phyloP scores from a whole-genome alignment of 2,888 invertebrate species.

The Salpingus planirostris region DNA sequence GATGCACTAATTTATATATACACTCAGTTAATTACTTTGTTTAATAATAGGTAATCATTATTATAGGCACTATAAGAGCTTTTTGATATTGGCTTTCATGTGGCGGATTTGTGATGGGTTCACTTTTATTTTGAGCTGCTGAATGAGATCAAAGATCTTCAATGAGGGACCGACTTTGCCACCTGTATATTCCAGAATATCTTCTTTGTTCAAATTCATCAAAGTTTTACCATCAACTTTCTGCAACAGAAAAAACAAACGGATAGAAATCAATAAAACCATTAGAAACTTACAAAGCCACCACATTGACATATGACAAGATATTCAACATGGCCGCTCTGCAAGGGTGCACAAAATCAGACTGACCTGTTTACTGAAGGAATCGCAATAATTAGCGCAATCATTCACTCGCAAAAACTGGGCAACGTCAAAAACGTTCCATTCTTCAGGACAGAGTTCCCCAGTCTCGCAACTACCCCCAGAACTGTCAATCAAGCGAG shows the following conservation, averaged over 20 bases:
- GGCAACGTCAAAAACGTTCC: conserved; percentile 81
- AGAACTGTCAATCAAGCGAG: conserved; percentile 52
- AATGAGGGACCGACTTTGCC: conserved; percentile 93
- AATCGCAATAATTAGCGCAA: conserved; percentile 62
- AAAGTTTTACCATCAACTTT: conserved; percentile 75
- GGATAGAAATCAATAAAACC: no score
- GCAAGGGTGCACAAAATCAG: no score
- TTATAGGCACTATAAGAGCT: conserved; percentile 52
- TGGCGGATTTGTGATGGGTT: conserved; percentile 61
- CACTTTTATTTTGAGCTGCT: conserved; percentile 80
- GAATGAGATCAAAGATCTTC: conserved; percentile 87
- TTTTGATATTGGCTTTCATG: conserved; percentile 55
- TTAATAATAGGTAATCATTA: no score
- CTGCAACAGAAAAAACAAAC: conserved; percentile 38
- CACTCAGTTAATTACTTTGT: no score
- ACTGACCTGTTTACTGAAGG: conserved; percentile 48
- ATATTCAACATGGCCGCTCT: no score
- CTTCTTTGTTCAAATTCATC: conserved; percentile 76
- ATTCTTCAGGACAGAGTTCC: conserved; percentile 56
- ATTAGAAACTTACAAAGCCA: no score
- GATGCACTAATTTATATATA: conserved; percentile 10
- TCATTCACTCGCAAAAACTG: conserved; percentile 87
- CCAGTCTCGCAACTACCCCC: conserved; percentile 46
- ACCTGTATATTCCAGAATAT: conserved; percentile 79
- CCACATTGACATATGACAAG: no score